phyloP scores from a whole-genome alignment of 2,888 invertebrate genomes.

The Selenia dentaria region DNA sequence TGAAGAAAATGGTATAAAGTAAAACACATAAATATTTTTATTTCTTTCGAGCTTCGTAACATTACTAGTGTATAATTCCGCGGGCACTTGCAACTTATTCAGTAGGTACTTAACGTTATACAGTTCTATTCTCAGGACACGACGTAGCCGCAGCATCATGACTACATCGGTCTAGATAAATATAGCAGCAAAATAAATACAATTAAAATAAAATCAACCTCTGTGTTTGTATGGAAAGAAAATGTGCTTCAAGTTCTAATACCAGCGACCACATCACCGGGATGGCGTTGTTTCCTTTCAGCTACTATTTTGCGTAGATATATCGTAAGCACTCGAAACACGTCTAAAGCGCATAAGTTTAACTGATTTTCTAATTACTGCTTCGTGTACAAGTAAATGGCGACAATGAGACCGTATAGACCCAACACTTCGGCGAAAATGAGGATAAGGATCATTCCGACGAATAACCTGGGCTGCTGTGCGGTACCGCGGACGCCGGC shows the following conservation, averaged over 20 bases:
- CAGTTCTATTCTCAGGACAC: neutral
- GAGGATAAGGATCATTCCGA: conserved; percentile 99
- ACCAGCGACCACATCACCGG: neutral
- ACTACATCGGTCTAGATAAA: neutral
- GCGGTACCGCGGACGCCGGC: conserved; percentile 99
- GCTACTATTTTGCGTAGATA: neutral
- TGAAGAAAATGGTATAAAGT: no score
- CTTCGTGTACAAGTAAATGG: conserved; percentile 99
- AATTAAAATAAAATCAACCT: neutral
- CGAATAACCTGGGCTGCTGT: conserved; percentile 99
- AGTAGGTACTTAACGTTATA: neutral
- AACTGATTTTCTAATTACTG: no score
- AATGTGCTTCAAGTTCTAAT: neutral
- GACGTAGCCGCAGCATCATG: neutral
- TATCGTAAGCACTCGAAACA: neutral
- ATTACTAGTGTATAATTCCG: neutral
- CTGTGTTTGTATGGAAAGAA: neutral
- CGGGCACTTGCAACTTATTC: neutral
- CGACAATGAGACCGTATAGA: conserved; percentile 99
- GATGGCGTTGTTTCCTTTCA: neutral
- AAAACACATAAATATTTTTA: neutral
- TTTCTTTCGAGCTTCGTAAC: neutral
- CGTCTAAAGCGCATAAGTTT: neutral
- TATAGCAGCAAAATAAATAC: neutral
- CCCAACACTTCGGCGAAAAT: conserved; percentile 99